Conservation (phyloP, 2,113 vertebrate species). For the Phycodurus eques region DNA sequence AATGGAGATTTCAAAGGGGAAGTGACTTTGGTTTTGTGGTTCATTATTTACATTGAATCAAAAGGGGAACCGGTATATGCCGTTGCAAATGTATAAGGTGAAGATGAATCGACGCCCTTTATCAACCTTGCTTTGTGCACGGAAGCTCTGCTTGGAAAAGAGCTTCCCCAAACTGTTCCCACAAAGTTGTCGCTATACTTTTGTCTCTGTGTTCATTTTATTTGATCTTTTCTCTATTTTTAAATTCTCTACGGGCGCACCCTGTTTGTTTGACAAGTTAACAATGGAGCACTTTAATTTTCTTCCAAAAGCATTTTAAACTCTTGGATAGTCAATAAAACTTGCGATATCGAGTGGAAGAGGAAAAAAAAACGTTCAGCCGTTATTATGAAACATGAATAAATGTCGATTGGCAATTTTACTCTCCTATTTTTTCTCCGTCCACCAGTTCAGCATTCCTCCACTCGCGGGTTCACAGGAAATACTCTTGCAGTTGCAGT, state of each 20-base stretch:
- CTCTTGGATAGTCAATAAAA: not conserved
- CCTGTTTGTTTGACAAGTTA: not conserved
- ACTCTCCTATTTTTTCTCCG: conserved; percentile 7
- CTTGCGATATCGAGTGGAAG: not conserved
- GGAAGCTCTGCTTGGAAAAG: not conserved
- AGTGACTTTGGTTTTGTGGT: too few relatives aligned
- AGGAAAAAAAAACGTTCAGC: not conserved
- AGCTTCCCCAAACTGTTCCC: not conserved
- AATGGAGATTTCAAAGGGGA: too few relatives aligned
- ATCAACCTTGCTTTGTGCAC: not conserved
- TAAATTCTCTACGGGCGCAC: not conserved
- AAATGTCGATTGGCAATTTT: not conserved
- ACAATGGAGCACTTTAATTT: not conserved
- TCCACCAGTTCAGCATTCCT: conserved; percentile 1
- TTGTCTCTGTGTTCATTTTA: not conserved
- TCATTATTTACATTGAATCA: too few relatives aligned
- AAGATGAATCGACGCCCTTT: not conserved
- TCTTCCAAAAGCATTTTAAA: not conserved
- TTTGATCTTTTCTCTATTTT: not conserved
- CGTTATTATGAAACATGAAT: not conserved
- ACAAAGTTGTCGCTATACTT: not conserved
- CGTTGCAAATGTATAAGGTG: too few relatives aligned
- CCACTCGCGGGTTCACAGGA: conserved; percentile 13
- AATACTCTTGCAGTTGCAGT: conserved; percentile 1
- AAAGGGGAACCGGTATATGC: too few relatives aligned